A percentile compares a stretch with the other conserved stretches of the same genome.
Evolutionary conservation across 2,888 invertebrate species (phyloP).

Genomic region (Hydropsyche betteni): DNA sequence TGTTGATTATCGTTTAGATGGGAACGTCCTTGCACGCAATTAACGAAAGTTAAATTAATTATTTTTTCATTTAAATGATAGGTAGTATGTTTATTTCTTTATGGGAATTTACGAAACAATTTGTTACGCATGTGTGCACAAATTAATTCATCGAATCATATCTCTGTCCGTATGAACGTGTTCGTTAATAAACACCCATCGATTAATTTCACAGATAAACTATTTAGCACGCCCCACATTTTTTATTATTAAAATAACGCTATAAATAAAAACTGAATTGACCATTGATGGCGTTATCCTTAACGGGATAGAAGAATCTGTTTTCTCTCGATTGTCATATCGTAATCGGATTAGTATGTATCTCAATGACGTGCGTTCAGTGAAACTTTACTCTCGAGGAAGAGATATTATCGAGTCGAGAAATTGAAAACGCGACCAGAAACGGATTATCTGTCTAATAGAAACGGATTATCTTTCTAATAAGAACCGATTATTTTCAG

Average conservation of each 20-base stretch:
- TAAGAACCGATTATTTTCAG: not conserved
- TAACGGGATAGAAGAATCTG: constrained; percentile 20
- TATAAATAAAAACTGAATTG: too few relatives aligned
- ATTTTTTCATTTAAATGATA: too few relatives aligned
- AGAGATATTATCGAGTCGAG: constrained; percentile 11
- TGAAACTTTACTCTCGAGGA: constrained; percentile 11
- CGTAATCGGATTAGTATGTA: not conserved
- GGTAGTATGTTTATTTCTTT: too few relatives aligned
- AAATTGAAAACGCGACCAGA: constrained; percentile 24
- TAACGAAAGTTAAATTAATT: not conserved
- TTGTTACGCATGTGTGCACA: too few relatives aligned
- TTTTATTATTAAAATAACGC: too few relatives aligned
- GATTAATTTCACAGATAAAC: too few relatives aligned
- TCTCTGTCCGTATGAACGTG: too few relatives aligned
- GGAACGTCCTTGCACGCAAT: not conserved
- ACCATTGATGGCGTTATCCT: constrained; percentile 9
- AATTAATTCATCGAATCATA: too few relatives aligned
- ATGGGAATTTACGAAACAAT: too few relatives aligned
- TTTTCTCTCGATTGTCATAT: constrained; percentile 28
- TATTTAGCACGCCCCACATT: too few relatives aligned
- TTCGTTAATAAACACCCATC: too few relatives aligned
- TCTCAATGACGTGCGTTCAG: not conserved
- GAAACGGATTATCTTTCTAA: not conserved
- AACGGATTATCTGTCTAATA: constrained; percentile 3
- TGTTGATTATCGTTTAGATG: too few relatives aligned